Evolutionary conservation across 2,888 invertebrate genomes (phyloP).

Genomic region (Trachelus iudaicus): DNA sequence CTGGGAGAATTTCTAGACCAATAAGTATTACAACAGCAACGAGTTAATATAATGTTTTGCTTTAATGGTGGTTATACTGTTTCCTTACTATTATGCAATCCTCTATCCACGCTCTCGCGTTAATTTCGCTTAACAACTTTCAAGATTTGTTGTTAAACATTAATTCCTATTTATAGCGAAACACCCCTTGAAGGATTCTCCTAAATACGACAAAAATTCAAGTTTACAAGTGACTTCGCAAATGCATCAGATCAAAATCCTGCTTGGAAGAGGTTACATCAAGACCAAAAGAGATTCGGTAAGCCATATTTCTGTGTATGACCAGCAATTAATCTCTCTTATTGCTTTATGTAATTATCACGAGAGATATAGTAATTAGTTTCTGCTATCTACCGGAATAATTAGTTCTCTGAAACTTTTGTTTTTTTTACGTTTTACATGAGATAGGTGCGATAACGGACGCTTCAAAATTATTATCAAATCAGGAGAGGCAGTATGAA

Average conservation of each 20-base stretch:
- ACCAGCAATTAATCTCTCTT: neutral
- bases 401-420: neutral
- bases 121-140: no score
- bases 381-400: neutral
- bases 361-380: neutral
- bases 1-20: no score
- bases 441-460: neutral
- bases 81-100: neutral
- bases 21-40: no score
- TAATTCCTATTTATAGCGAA: slow-evolving; percentile 35
- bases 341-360: neutral
- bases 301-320: slow-evolving; percentile 41
- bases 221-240: slow-evolving; percentile 77
- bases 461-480: neutral
- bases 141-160: neutral
- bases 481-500: neutral
- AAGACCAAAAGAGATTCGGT: slow-evolving; percentile 81
- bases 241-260: slow-evolving; percentile 77
- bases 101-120: no score
- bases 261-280: slow-evolving; percentile 77
- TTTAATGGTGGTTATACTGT: neutral
- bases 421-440: neutral
- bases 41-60: neutral
- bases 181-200: slow-evolving; percentile 29
- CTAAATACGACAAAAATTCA: slow-evolving; percentile 24